phyloP scores from a whole-genome alignment of 1,140 invertebrate species.

The Platyscapa corneri region DNA sequence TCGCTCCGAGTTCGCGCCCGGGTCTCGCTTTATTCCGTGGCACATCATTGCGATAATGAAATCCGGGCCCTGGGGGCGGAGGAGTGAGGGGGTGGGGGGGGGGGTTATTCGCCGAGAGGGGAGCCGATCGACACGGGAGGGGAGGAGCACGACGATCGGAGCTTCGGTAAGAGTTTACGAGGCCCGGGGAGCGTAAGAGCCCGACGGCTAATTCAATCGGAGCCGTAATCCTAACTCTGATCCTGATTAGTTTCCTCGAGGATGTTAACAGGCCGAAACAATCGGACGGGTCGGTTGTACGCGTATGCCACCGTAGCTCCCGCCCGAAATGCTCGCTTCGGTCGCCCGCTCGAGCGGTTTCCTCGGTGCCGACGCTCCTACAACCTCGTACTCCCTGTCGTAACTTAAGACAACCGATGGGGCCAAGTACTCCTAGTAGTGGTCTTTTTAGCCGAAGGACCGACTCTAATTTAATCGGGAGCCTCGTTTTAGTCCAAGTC shows the following conservation, averaged over 20 bases:
- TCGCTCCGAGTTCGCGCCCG: neutral
- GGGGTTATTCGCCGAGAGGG: constrained; percentile 52
- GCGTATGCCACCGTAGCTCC: neutral
- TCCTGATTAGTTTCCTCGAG: constrained; percentile 66
- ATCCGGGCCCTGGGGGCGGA: constrained; percentile 15
- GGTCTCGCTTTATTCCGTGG: neutral
- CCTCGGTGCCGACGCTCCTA: neutral
- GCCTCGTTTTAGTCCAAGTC: neutral
- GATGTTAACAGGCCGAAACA: constrained; percentile 54
- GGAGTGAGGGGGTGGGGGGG: constrained; percentile 59
- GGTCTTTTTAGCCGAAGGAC: neutral
- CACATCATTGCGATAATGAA: constrained; percentile 40
- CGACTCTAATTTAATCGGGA: neutral
- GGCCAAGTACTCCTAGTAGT: too few species aligned
- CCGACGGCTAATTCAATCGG: constrained; percentile 67
- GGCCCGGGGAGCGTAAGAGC: constrained; percentile 52
- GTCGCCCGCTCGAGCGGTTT: neutral
- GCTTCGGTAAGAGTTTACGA: constrained; percentile 70
- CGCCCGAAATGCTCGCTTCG: neutral
- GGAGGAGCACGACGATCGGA: constrained; percentile 64
- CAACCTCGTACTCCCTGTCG: neutral
- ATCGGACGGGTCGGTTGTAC: constrained; percentile 30
- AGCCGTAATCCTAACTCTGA: constrained; percentile 66
- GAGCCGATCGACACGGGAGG: constrained; percentile 60
- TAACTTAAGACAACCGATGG: constrained; percentile 1